Evolutionary conservation across 2,113 vertebrate species (phyloP), one percentile per base, ranked within the genome.

Genomic region (Nesogale talazaci): DNA sequence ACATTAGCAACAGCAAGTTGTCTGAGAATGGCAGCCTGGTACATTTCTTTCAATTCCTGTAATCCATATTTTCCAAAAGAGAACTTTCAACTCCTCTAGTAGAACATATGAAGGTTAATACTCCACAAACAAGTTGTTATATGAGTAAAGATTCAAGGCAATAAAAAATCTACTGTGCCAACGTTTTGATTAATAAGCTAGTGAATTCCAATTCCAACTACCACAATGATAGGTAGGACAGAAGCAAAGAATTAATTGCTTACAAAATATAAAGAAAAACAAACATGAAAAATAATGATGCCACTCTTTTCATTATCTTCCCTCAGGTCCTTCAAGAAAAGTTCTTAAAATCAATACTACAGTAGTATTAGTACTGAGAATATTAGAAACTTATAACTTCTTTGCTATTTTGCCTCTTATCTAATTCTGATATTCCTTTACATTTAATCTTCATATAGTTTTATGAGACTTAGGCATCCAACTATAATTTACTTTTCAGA

Each of bases 401-500:
- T 70, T 56, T 67, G 42, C 22, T 63, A 59, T 86, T 86, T 74
- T 69, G 29, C 52, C 17, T 70, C 74, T 85, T 72, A 79, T 61
- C 19, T 38, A 78, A 63, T 42, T 67, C 65, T 25, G 11, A 89
- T 2, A 82, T 42, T 11, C 2, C 15, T 79, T 83, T n/a, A 78
- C 4, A 74, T 79, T 89, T 57, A 72, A 87, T 31, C 82, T 88
- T 82, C 61, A 85, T 27, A 29, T 83, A 89, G 20, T 59, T 63
- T 15, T 74, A 52, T 6, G 77, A 63, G 91, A 83, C 67, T n/a
- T 11, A 81, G 46, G 22, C 34, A 70, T 65, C 0, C 2, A 92
- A 36, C 3, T 86, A 10, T 80, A 86, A 94, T 61, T 69, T 92
- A 22, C 17, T 80, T 25, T 78, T 87, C 56, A 87, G 59, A 86